Conservation (phyloP, 2,113 vertebrate genomes). For the Nymphicus hollandicus region DNA sequence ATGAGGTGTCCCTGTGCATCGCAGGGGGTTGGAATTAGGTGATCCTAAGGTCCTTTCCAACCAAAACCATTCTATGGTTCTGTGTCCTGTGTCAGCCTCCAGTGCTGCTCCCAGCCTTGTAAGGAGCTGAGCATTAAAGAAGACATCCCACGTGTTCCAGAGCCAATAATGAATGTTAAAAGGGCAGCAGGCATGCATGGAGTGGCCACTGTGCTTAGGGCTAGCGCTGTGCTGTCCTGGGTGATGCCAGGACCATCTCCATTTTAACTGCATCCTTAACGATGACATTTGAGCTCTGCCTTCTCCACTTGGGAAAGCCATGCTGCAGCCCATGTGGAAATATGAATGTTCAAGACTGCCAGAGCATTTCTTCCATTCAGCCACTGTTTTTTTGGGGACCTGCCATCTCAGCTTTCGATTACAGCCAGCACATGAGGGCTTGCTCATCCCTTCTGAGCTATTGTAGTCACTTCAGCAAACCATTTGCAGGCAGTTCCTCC, state of each 20-base stretch:
- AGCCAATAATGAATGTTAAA: background rate
- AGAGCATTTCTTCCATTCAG: background rate
- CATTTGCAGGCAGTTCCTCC: background rate
- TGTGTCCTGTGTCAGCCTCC: background rate
- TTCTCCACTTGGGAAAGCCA: background rate
- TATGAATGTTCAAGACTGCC: background rate
- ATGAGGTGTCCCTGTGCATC: background rate
- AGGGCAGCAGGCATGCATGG: background rate
- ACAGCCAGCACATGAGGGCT: background rate
- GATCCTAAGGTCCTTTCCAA: background rate
- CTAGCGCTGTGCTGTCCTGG: background rate
- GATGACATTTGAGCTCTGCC: background rate
- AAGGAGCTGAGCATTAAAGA: background rate
- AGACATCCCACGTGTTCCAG: background rate
- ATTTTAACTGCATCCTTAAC: background rate
- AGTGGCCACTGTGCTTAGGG: background rate
- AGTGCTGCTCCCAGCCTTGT: background rate
- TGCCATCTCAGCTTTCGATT: background rate
- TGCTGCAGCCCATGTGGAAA: background rate
- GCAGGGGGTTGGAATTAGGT: background rate
- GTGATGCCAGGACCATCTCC: background rate
- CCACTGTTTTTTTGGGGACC: background rate
- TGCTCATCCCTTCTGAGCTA: background rate
- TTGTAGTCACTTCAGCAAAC: accelerated
- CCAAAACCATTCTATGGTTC: background rate